Conservation (phyloP, 2,888 invertebrate genomes). For the Drosophila imparisetae region DNA sequence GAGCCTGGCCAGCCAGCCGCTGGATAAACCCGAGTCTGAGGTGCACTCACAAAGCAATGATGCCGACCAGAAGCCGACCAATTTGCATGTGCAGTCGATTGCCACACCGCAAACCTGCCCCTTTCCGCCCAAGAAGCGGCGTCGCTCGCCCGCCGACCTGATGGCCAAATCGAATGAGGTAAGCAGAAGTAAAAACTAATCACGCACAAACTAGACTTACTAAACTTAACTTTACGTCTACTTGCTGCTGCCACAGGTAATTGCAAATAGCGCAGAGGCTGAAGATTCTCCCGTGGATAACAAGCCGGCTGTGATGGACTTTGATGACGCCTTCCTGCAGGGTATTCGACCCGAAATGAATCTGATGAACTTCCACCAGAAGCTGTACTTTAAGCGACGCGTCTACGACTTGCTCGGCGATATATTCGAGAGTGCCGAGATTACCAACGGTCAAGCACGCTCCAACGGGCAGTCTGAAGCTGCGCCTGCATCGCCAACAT, state of each 20-base stretch:
- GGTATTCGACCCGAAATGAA: slow-evolving; percentile 82
- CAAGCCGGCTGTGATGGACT: slow-evolving; percentile 50
- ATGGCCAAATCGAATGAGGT: slow-evolving; percentile 23
- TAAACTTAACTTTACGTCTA: not conserved
- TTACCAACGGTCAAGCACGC: slow-evolving; percentile 3
- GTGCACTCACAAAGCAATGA: slow-evolving; percentile 43
- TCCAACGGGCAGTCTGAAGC: slow-evolving; percentile 35
- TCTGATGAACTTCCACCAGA: slow-evolving; percentile 81
- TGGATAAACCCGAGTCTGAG: slow-evolving; percentile 32
- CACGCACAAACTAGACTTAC: too few relatives aligned
- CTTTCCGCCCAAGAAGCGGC: slow-evolving; percentile 59
- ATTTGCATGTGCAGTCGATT: slow-evolving; percentile 5
- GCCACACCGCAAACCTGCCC: slow-evolving; percentile 20
- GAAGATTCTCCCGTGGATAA: slow-evolving; percentile 6
- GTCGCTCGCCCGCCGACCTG: slow-evolving; percentile 23
- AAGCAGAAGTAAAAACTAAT: not conserved
- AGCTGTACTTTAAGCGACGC: slow-evolving; percentile 80
- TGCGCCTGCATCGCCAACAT: slow-evolving; percentile 17
- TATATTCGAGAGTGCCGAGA: slow-evolving; percentile 60
- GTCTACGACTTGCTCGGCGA: slow-evolving; percentile 80
- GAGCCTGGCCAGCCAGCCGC: slow-evolving; percentile 35
- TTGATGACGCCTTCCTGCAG: slow-evolving; percentile 79
- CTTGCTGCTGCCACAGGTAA: slow-evolving; percentile 10
- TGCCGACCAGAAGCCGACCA: slow-evolving; percentile 38
- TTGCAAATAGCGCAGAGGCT: not conserved